A percentile compares a stretch with the other conserved stretches of the same genome.
These are phyloP conservation scores for Leuciscus idus DNA, from an alignment of 2,113 vertebrate species.

Conservation along the genomic window DNA sequence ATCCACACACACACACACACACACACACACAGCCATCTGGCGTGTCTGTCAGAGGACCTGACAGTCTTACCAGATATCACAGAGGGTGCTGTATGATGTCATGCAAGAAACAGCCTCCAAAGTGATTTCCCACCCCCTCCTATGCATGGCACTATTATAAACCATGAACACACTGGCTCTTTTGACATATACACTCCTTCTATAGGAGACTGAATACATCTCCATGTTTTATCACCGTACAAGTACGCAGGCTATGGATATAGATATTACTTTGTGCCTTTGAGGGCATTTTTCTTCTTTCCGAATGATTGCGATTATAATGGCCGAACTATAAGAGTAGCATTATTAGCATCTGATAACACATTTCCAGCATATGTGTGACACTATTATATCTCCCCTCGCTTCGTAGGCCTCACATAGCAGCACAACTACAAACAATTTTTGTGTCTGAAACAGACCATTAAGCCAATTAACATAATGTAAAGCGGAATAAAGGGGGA, in stretches of 20 bases:
- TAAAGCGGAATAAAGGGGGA: constrained; percentile 21
- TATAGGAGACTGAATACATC: constrained; percentile 30
- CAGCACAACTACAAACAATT: not conserved
- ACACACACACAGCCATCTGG: constrained; percentile 59
- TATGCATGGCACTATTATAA: constrained; percentile 45
- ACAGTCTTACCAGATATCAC: constrained; percentile 63
- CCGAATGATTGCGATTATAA: not conserved
- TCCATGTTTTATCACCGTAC: not conserved
- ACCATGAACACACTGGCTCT: constrained; percentile 11
- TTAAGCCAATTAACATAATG: constrained; percentile 31
- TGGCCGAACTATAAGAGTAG: not conserved
- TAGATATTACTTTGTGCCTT: not conserved
- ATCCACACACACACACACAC: constrained; percentile 52
- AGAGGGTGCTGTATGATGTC: constrained; percentile 60
- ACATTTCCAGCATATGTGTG: not conserved
- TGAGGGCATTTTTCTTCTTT: not conserved
- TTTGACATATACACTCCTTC: constrained; percentile 18
- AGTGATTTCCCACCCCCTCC: constrained; percentile 53
- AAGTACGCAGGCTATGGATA: not conserved
- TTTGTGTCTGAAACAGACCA: constrained; percentile 2
- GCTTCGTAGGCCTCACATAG: not conserved
- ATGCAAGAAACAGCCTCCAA: constrained; percentile 57
- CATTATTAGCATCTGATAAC: not conserved
- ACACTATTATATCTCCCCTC: not conserved
- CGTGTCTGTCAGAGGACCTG: constrained; percentile 63